These are phyloP conservation scores for Tholera decimalis DNA, from an alignment of 2,888 invertebrate genomes.

Conservation along the genomic window DNA sequence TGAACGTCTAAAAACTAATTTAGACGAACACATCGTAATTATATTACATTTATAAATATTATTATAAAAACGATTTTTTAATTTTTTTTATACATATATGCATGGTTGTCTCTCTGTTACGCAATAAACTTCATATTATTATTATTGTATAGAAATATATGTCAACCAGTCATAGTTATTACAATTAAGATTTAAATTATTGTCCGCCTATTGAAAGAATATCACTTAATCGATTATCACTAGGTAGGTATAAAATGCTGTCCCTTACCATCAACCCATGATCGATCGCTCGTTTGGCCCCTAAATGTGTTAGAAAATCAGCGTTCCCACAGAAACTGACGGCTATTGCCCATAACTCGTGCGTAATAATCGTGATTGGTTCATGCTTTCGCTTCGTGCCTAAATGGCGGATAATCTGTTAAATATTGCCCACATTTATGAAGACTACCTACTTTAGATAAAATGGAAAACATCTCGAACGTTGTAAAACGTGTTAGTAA, in stretches of 20 bases:
- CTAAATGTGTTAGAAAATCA: conserved; percentile 63
- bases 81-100: no score
- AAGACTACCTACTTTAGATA: conserved; percentile 46
- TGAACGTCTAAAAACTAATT: no score
- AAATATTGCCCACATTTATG: conserved; percentile 60
- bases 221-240: neutral
- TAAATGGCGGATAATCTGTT: conserved; percentile 65
- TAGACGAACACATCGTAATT: no score
- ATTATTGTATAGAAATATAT: no score
- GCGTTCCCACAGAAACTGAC: conserved; percentile 66
- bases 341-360: conserved; percentile 70
- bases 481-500: conserved; percentile 26
- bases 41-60: no score
- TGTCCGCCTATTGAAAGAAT: no score
- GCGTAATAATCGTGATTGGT: conserved; percentile 76
- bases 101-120: no score
- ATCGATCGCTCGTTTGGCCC: conserved; percentile 30
- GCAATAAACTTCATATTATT: no score
- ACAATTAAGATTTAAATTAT: no score
- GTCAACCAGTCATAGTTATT: no score
- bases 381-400: conserved; percentile 71
- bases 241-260: conserved; percentile 10
- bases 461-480: conserved; percentile 38
- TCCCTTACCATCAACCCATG: conserved; percentile 1
- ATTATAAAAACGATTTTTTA: no score